Evolutionary conservation across 2,888 invertebrate species (phyloP).

Genomic region (Nephrotoma guestfalica): DNA sequence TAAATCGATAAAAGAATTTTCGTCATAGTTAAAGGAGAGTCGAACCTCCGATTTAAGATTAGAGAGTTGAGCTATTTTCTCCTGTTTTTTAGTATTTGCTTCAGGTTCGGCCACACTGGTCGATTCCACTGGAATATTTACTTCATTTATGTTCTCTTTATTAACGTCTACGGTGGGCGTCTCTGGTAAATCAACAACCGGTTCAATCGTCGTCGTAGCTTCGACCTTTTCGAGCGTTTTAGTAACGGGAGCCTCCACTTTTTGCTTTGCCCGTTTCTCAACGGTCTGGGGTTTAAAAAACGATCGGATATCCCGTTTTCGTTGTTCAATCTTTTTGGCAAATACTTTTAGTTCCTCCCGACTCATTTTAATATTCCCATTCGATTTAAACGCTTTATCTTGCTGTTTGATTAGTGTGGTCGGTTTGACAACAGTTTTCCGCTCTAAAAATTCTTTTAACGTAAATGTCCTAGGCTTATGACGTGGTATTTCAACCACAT

Average conservation of each 20-base stretch:
- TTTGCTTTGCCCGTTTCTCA: background rate
- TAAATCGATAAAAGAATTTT: slow-evolving; percentile 45
- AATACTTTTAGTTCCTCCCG: slow-evolving; percentile 46
- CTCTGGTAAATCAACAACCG: slow-evolving; percentile 6
- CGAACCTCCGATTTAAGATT: background rate
- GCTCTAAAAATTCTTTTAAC: slow-evolving; percentile 59
- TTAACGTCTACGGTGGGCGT: slow-evolving; percentile 7
- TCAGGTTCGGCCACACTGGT: background rate
- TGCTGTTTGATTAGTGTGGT: background rate
- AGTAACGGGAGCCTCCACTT: background rate
- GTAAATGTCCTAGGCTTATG: slow-evolving; percentile 69
- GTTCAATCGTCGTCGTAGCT: slow-evolving; percentile 34
- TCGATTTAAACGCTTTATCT: background rate
- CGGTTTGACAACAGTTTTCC: background rate
- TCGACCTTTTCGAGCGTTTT: slow-evolving; percentile 35
- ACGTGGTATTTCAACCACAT: slow-evolving; percentile 54
- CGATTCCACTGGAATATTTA: background rate
- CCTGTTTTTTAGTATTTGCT: background rate
- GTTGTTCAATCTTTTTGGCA: slow-evolving; percentile 32
- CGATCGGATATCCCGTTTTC: background rate
- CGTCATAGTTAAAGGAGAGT: slow-evolving; percentile 39
- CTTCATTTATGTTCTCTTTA: background rate
- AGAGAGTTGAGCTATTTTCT: background rate
- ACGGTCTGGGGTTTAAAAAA: background rate
- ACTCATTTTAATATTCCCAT: slow-evolving; percentile 46